Conservation (phyloP, 2,113 vertebrate species). For the Trematocara stigmaticum region DNA sequence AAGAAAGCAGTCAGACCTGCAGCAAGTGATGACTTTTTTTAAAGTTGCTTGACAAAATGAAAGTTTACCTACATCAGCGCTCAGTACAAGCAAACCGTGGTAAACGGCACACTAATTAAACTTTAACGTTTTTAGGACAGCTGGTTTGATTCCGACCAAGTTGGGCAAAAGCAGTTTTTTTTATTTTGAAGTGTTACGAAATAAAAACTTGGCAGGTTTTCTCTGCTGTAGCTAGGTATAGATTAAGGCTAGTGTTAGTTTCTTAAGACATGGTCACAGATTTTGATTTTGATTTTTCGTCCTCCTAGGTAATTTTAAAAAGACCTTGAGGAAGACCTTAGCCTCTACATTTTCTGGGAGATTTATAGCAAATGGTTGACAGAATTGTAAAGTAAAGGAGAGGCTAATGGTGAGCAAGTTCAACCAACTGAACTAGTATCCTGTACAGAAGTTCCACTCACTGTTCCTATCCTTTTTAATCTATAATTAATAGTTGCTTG, state of each 20-base stretch:
- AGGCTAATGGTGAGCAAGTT: background rate
- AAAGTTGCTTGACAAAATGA: background rate
- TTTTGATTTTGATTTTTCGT: background rate
- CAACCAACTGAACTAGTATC: background rate
- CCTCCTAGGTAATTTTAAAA: background rate
- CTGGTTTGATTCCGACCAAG: background rate
- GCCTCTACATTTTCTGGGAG: background rate
- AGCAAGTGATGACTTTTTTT: background rate
- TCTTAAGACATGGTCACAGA: background rate
- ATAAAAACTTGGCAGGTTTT: background rate
- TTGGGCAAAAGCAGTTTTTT: background rate
- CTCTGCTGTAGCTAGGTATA: background rate
- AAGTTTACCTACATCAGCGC: background rate
- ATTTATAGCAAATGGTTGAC: background rate
- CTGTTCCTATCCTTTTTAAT: background rate
- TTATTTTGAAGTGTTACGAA: background rate
- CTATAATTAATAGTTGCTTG: background rate
- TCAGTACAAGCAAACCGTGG: background rate
- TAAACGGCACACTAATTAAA: background rate
- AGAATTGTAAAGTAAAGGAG: background rate
- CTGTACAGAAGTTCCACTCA: background rate
- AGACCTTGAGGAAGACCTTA: background rate
- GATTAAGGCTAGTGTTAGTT: background rate
- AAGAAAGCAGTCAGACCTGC: conserved; percentile 14
- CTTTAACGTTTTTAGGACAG: background rate